These are phyloP conservation scores for Hypsibius dujardini DNA, from an alignment of 1,140 invertebrate species.

Conservation along the genomic window DNA sequence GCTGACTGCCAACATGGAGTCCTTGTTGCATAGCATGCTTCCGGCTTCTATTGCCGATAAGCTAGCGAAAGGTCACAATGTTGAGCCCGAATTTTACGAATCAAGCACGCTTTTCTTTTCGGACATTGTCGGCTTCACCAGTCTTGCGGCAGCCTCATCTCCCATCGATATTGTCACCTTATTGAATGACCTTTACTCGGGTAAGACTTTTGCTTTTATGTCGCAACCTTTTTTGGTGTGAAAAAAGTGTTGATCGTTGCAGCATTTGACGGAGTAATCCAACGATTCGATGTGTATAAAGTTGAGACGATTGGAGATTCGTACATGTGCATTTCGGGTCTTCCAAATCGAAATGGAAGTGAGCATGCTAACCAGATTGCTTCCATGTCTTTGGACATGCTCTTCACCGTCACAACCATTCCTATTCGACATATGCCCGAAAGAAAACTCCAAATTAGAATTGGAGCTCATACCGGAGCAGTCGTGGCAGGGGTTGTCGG, in stretches of 20 bases:
- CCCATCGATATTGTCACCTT: neutral
- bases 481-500: slow-evolving; percentile 27
- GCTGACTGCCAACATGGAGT: neutral
- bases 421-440: slow-evolving; percentile 13
- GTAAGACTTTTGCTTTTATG: neutral
- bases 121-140: neutral
- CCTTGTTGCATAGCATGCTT: neutral
- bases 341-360: slow-evolving; percentile 16
- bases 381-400: slow-evolving; percentile 17
- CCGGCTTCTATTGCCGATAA: neutral
- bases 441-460: slow-evolving; percentile 5
- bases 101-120: neutral
- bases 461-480: slow-evolving; percentile 18
- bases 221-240: neutral
- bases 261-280: slow-evolving; percentile 18
- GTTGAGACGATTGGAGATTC: slow-evolving; percentile 21
- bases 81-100: neutral
- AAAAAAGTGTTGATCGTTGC: slow-evolving; percentile 6
- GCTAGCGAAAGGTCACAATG: neutral
- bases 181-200: slow-evolving; percentile 6
- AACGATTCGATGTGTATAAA: slow-evolving; percentile 20
- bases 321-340: slow-evolving; percentile 17
- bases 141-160: neutral
- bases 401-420: slow-evolving; percentile 3
- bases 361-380: slow-evolving; percentile 17